Evolutionary conservation across 2,113 vertebrate genomes (phyloP).

Genomic region (Psephotus haematonotus): DNA sequence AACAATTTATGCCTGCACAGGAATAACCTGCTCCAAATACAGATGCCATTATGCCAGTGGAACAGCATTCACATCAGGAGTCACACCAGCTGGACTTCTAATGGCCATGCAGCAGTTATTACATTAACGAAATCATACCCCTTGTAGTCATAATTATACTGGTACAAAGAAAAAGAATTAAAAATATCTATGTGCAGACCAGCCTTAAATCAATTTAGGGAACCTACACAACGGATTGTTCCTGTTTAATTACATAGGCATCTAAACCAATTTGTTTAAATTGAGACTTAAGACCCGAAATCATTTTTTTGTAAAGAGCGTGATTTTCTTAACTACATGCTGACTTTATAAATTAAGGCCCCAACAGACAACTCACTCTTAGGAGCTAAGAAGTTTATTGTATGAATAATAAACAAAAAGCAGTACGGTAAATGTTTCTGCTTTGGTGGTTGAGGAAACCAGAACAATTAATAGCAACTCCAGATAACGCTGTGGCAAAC

Average conservation of each 20-base stretch:
- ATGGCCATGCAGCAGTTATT: not conserved
- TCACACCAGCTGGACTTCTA: not conserved
- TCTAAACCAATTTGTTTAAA: conserved; percentile 14
- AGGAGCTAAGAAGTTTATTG: not conserved
- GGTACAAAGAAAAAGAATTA: not conserved
- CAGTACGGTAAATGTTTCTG: not conserved
- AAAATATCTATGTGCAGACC: not conserved
- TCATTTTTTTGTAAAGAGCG: not conserved
- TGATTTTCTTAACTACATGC: not conserved
- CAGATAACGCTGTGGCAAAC: not conserved
- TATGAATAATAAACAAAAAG: not conserved
- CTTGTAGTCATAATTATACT: not conserved
- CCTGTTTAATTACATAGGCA: not conserved
- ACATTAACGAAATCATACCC: not conserved
- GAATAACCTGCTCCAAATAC: not conserved
- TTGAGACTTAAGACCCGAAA: not conserved
- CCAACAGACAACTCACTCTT: not conserved
- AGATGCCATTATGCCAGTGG: not conserved
- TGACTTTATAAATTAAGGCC: not conserved
- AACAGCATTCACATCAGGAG: not conserved
- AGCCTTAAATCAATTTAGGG: not conserved
- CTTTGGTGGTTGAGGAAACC: not conserved
- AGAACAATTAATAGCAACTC: not conserved
- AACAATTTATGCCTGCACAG: not conserved
- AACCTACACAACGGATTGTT: not conserved